phyloP scores from a whole-genome alignment of 2,888 invertebrate species.

The Drosophila parthenogenetica region DNA sequence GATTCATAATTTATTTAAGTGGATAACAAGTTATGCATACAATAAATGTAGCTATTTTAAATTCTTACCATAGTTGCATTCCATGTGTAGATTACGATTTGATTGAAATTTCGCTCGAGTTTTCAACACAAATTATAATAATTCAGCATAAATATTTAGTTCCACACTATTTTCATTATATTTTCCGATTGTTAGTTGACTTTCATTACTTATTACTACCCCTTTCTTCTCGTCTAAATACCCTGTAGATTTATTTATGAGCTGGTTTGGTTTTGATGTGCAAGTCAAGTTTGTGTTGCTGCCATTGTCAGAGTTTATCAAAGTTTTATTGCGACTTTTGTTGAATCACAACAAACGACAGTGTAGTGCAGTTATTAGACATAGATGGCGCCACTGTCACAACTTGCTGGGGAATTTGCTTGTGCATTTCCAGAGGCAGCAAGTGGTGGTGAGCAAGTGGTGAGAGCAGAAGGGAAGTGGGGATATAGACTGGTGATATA shows the following conservation, averaged over 20 bases:
- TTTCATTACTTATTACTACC: no score
- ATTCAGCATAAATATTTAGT: no score
- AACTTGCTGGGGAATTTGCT: slow-evolving; percentile 35
- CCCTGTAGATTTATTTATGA: background rate
- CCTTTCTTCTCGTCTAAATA: background rate
- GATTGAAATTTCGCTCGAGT: no score
- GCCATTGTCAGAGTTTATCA: slow-evolving; percentile 1
- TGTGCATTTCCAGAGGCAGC: slow-evolving; percentile 19
- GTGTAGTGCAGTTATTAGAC: slow-evolving; percentile 11
- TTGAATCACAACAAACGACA: slow-evolving; percentile 12
- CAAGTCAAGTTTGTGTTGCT: background rate
- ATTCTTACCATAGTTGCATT: no score
- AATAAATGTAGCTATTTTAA: no score
- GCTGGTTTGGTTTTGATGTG: background rate
- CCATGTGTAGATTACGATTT: no score
- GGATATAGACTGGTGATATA: slow-evolving; percentile 12
- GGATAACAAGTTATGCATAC: no score
- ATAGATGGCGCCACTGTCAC: slow-evolving; percentile 27
- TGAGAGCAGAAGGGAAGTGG: background rate
- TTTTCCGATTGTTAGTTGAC: no score
- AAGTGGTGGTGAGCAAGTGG: no score
- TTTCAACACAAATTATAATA: no score
- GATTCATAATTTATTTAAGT: no score
- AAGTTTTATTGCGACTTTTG: slow-evolving; percentile 2
- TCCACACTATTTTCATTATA: no score